A percentile compares a stretch with the other conserved stretches of the same genome.
phyloP scores from a whole-genome alignment of 2,113 vertebrate species.

The Eurystomus gularis region DNA sequence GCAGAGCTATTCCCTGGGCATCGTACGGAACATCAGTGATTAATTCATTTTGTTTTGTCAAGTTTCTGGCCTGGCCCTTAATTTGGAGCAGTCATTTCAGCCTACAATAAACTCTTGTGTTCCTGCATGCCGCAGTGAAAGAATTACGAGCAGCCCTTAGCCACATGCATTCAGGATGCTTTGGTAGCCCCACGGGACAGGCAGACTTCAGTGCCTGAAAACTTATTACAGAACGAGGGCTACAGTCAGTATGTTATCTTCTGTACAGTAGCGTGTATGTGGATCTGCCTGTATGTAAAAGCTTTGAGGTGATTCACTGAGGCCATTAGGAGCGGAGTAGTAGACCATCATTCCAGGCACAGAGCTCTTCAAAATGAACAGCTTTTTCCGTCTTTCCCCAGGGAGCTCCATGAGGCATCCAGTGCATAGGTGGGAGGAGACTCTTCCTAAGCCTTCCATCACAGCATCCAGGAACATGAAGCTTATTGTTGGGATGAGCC shows the following conservation, averaged over 20 bases:
- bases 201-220: conserved; percentile 44
- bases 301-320: conserved; percentile 36
- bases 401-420: background rate
- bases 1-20: conserved; percentile 32
- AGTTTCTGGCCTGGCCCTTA: conserved; percentile 38
- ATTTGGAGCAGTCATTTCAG: conserved; percentile 41
- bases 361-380: background rate
- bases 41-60: conserved; percentile 47
- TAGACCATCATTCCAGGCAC: background rate
- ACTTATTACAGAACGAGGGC: background rate
- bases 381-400: conserved; percentile 17
- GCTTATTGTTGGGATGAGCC: conserved; percentile 2
- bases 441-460: conserved; percentile 24
- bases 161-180: conserved; percentile 44
- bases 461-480: conserved; percentile 8
- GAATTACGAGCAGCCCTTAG: conserved; percentile 56
- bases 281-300: background rate
- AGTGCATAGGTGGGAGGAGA: background rate
- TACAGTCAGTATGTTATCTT: conserved; percentile 26
- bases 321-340: conserved; percentile 21
- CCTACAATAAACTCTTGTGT: conserved; percentile 52
- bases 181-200: conserved; percentile 9
- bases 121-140: background rate
- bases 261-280: background rate
- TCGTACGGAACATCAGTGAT: background rate